Evolutionary conservation across 2,113 vertebrate species (phyloP), one percentile per base, ranked within the genome.

Genomic region (Sinocyclocheilus anophthalmus): DNA sequence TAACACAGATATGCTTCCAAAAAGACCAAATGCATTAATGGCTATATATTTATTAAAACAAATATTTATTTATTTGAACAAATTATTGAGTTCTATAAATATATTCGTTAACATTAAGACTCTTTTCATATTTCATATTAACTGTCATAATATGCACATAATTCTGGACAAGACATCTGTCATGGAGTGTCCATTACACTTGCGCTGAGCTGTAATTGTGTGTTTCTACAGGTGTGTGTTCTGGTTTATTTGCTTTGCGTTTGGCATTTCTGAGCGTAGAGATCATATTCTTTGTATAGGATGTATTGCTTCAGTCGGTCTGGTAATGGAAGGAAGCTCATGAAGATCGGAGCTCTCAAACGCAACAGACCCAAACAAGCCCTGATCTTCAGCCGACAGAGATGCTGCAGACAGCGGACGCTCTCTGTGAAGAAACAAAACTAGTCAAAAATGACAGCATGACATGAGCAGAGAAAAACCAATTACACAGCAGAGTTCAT

Each of bases 281-380:
- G 94, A 84, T 97, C 95, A 13, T 96, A 95, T 69, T 99, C 97
- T 91, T 92, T 94, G 91, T 96, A 99, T 33, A 95, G 94, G 82
- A 99, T 10, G 79, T 96, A 99, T 11, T 96, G 94, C 92, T 98
- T 98, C 79, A 99, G 93, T 76, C 94, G 91, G 9, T 91, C 93
- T 2, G 98, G 97, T 87, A 99, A 83, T 0, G 96, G 96, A 81
- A 99, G 94, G 91, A 97, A 97, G 81, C 96, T 96, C 96, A 98
- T 96, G 93, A 99, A 99, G 84, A 96, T 90, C 0, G 97, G 96
- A 1, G 97, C 97, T 0, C 98, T 94, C 12, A 99, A 93, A 0
- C 92, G 96, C n/a, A 97, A 93, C 0, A 95, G 95, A 2, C 98
- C 97, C 91, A 99, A 95, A 81, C 97, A 95, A 0, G 90, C 93